These are phyloP conservation scores for Graphium colonna DNA, from an alignment of 2,888 invertebrate genomes.

Conservation along the genomic window DNA sequence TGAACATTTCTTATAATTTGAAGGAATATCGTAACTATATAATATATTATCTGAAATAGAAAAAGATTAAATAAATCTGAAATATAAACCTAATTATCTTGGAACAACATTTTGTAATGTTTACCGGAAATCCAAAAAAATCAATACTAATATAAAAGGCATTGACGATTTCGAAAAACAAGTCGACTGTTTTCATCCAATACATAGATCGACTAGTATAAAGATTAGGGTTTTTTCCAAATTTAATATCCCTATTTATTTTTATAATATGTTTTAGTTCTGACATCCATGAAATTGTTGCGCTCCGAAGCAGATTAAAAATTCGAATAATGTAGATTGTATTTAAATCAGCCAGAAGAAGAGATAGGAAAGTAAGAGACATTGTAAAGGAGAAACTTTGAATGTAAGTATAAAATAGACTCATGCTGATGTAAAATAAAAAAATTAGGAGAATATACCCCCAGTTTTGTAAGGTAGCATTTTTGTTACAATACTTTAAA, in stretches of 20 bases:
- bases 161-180: not conserved
- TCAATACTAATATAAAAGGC: not conserved
- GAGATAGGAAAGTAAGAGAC: not conserved
- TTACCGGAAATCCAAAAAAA: slow-evolving; percentile 6
- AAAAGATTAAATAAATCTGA: too few species aligned
- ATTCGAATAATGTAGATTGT: slow-evolving; percentile 6
- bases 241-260: not conserved
- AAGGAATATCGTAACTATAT: slow-evolving; percentile 5
- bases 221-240: not conserved
- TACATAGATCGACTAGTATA: not conserved
- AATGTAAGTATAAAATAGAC: not conserved
- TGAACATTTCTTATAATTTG: slow-evolving; percentile 3
- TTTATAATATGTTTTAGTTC: not conserved
- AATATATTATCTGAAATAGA: slow-evolving; percentile 1
- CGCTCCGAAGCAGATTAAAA: not conserved
- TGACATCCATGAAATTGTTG: not conserved
- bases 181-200: not conserved
- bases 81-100: too few species aligned
- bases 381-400: not conserved
- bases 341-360: not conserved
- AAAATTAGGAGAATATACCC: not conserved
- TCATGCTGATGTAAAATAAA: not conserved
- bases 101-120: too few species aligned
- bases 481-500: not conserved
- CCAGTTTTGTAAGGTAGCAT: not conserved